These are phyloP conservation scores for Halotydeus destructor DNA, from an alignment of 1,140 invertebrate species.

Conservation along the genomic window DNA sequence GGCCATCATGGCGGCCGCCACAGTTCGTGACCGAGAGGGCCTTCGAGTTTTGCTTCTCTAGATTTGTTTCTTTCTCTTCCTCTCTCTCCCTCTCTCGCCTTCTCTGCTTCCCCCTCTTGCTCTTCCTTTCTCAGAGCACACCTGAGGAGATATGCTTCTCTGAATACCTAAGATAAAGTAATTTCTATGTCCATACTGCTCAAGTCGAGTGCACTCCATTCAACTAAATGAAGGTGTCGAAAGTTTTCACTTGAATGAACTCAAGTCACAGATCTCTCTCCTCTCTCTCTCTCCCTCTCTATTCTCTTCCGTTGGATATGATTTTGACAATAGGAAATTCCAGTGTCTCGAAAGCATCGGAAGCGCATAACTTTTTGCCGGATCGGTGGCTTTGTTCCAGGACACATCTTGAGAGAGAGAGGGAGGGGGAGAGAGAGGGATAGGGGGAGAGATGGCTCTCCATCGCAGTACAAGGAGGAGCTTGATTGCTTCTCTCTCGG, in stretches of 20 bases:
- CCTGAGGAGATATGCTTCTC: no score
- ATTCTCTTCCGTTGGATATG: background rate
- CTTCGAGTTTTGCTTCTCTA: background rate
- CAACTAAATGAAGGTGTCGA: no score
- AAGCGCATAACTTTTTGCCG: no score
- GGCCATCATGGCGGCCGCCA: background rate
- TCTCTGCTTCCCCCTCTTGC: background rate
- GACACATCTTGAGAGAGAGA: background rate
- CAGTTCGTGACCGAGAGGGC: background rate
- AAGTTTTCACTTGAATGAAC: background rate
- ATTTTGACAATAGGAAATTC: background rate
- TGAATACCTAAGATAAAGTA: no score
- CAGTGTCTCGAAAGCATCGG: no score
- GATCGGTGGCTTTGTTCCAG: background rate
- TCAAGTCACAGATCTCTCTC: background rate
- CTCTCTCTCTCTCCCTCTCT: background rate
- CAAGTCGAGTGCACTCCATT: no score
- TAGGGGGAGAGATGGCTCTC: constrained; percentile 3
- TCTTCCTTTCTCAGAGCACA: no score
- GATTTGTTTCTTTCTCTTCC: background rate
- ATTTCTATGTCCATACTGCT: no score
- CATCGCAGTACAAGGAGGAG: no score
- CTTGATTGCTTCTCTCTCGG: no score
- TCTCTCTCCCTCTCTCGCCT: background rate
- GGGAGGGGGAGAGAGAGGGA: background rate